These are phyloP conservation scores for Zeus faber DNA, from an alignment of 2,113 vertebrate species.

Conservation along the genomic window DNA sequence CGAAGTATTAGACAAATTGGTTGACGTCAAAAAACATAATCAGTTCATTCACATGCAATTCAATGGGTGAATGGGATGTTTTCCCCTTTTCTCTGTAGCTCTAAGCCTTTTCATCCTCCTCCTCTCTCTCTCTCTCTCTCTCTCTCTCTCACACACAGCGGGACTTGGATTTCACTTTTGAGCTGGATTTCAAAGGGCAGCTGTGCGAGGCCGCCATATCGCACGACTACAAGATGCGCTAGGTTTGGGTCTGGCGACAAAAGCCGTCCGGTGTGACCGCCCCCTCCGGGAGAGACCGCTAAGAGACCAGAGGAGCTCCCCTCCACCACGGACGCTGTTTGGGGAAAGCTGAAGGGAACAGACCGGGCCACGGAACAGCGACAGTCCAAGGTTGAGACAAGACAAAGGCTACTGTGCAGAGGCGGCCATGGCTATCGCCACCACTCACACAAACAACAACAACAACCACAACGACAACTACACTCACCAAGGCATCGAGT, in stretches of 20 bases:
- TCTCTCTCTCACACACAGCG: slow-evolving; percentile 75
- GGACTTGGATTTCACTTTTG: slow-evolving; percentile 95
- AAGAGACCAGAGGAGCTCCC: slow-evolving; percentile 31
- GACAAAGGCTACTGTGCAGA: slow-evolving; percentile 7
- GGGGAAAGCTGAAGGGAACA: not conserved
- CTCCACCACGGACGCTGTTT: slow-evolving; percentile 2
- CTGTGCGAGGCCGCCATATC: slow-evolving; percentile 92
- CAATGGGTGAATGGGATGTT: too few species aligned
- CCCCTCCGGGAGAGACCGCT: slow-evolving; percentile 28
- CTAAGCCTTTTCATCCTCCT: too few species aligned
- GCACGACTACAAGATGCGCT: slow-evolving; percentile 98
- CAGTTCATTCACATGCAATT: too few species aligned
- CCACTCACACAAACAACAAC: too few species aligned
- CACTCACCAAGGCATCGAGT: slow-evolving; percentile 21
- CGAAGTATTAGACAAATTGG: too few species aligned
- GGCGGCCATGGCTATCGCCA: slow-evolving; percentile 22
- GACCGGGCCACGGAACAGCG: slow-evolving; percentile 19
- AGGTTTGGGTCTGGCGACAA: slow-evolving; percentile 42
- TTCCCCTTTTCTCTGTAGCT: not conserved
- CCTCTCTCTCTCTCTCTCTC: not conserved
- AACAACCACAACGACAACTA: too few species aligned
- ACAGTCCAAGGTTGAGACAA: too few species aligned
- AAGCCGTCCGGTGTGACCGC: slow-evolving; percentile 20
- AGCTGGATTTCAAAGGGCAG: slow-evolving; percentile 98
- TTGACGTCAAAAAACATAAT: too few species aligned